Evolutionary conservation across 2,888 invertebrate genomes (phyloP).

Genomic region (Epiperipatus broadwayi): DNA sequence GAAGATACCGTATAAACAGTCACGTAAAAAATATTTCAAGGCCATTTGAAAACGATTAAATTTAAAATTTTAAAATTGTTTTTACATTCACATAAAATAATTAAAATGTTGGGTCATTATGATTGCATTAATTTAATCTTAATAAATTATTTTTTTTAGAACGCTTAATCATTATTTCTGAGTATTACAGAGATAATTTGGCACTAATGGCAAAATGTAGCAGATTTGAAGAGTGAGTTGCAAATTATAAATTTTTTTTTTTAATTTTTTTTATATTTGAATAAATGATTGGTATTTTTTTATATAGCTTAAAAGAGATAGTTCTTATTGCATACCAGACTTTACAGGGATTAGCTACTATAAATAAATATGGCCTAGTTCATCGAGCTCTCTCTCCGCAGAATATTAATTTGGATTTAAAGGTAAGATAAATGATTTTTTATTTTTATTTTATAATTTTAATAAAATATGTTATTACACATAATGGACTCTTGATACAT

Average conservation of each 20-base stretch:
- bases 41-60: too few relatives aligned
- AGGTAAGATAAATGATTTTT: constrained; percentile 36
- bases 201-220: constrained; percentile 18
- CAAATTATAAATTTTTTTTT: constrained; percentile 7
- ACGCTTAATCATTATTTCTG: constrained; percentile 29
- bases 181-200: constrained; percentile 26
- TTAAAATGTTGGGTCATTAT: too few relatives aligned
- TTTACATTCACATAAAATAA: too few relatives aligned
- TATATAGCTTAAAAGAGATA: too few relatives aligned
- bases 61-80: too few relatives aligned
- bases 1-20: too few relatives aligned
- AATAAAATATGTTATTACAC: too few relatives aligned
- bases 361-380: constrained; percentile 51
- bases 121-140: too few relatives aligned
- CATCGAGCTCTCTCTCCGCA: constrained; percentile 61
- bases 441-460: too few relatives aligned
- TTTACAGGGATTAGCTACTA: constrained; percentile 45
- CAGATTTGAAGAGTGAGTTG: constrained; percentile 20
- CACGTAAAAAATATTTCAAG: too few relatives aligned
- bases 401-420: constrained; percentile 54
- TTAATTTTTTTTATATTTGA: constrained; percentile 18
- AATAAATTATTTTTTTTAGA: constrained; percentile 23
- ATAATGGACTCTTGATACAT: too few relatives aligned
- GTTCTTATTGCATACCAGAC: constrained; percentile 50
- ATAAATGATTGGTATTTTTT: too few relatives aligned